phyloP scores from a whole-genome alignment of 2,113 vertebrate species.

The Thinocorus orbignyianus region DNA sequence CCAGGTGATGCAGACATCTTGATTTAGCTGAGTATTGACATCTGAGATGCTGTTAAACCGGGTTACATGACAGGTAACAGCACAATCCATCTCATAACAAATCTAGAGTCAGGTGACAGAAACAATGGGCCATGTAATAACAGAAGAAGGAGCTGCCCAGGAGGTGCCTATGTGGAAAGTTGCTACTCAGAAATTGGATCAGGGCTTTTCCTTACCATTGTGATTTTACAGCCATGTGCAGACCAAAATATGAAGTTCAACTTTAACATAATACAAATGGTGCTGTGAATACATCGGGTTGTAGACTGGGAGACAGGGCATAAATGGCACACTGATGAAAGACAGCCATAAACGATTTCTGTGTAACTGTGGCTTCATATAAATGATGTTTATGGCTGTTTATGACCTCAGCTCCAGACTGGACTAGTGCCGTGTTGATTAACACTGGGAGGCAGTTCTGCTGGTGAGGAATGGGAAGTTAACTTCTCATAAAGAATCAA shows the following conservation, averaged over 20 bases:
- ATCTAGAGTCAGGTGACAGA: background rate
- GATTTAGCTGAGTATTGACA: background rate
- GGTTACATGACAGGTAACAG: background rate
- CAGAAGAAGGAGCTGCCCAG: background rate
- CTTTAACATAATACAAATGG: background rate
- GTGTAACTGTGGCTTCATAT: background rate
- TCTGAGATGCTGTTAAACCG: background rate
- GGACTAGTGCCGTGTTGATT: background rate
- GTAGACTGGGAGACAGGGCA: background rate
- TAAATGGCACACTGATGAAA: background rate
- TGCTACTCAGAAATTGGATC: background rate
- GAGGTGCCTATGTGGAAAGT: background rate
- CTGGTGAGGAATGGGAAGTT: background rate
- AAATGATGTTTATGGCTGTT: background rate
- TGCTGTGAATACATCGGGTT: background rate
- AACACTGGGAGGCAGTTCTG: background rate
- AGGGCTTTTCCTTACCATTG: background rate
- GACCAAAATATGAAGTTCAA: background rate
- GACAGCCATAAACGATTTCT: background rate
- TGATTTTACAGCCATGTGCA: background rate
- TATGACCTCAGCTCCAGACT: background rate
- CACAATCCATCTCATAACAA: background rate
- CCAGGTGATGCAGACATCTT: background rate
- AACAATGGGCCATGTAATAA: background rate
- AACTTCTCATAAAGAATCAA: background rate